A percentile compares a stretch with the other conserved stretches of the same genome.
These are phyloP conservation scores for Hesperia comma DNA, from an alignment of 2,888 invertebrate species.

Conservation along the genomic window DNA sequence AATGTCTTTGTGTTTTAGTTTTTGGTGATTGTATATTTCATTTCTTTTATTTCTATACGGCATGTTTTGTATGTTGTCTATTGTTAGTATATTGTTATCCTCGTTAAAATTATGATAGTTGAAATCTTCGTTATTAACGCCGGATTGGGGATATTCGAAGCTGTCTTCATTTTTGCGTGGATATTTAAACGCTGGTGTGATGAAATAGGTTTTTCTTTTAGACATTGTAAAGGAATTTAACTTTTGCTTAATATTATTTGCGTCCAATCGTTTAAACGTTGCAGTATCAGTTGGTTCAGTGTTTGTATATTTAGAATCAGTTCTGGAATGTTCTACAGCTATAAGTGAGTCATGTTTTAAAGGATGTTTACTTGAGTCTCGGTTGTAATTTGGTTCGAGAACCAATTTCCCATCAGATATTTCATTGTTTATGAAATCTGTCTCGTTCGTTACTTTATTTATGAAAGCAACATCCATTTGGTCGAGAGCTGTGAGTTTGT, in stretches of 20 bases:
- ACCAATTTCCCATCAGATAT: conserved; percentile 4
- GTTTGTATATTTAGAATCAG: background rate
- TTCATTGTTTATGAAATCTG: conserved; percentile 16
- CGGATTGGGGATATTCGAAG: background rate
- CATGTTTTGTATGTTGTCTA: too few species aligned
- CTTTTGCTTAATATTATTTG: conserved; percentile 4
- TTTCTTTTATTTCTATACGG: too few species aligned
- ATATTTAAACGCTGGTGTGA: conserved; percentile 18
- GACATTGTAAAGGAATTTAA: conserved; percentile 13
- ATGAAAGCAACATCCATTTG: conserved; percentile 20
- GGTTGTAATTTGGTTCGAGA: background rate
- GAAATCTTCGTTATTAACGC: too few species aligned
- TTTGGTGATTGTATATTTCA: background rate
- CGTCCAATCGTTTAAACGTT: background rate
- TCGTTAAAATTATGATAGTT: too few species aligned
- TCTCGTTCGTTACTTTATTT: conserved; percentile 4
- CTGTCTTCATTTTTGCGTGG: background rate
- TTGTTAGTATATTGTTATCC: too few species aligned
- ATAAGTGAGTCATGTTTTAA: conserved; percentile 7
- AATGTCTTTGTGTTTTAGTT: background rate
- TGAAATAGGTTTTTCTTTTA: background rate
- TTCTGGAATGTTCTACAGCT: background rate
- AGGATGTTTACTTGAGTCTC: background rate
- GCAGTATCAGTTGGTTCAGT: too few species aligned
- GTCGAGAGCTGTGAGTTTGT: conserved; percentile 20